Percentiles rank a stretch among this genome's conserved stretches.
These are phyloP conservation scores for Lasioglossum figueresi DNA, from an alignment of 2,888 invertebrate genomes.

Conservation along the genomic window DNA sequence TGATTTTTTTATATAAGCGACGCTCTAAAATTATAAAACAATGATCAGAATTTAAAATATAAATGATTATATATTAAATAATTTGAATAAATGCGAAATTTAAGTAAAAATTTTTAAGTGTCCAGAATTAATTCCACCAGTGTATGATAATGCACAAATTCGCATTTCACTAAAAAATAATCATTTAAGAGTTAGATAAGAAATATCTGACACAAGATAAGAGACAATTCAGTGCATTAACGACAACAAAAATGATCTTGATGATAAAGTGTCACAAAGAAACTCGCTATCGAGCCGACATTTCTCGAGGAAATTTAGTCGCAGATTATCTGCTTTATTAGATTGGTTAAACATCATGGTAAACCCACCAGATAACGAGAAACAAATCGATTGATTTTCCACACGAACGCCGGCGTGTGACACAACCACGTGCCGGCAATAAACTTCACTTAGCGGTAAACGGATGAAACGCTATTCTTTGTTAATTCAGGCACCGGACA, in stretches of 20 bases:
- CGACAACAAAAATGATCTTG: neutral
- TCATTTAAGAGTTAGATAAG: too few species aligned
- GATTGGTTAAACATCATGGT: neutral
- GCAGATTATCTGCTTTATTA: neutral
- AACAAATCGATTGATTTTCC: conserved; percentile 37
- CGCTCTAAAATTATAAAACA: too few species aligned
- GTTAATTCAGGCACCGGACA: conserved; percentile 80
- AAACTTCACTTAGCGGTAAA: conserved; percentile 56
- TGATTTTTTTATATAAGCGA: too few species aligned
- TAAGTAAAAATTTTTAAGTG: too few species aligned
- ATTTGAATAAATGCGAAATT: too few species aligned
- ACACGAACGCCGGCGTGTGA: conserved; percentile 6
- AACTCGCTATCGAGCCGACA: neutral
- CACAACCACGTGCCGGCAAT: conserved; percentile 51
- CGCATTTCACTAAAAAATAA: too few species aligned
- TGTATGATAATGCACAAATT: too few species aligned
- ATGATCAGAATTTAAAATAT: too few species aligned
- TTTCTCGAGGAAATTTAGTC: neutral
- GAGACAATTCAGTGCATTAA: too few species aligned
- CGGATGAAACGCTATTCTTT: conserved; percentile 67
- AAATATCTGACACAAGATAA: too few species aligned
- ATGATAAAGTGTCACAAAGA: neutral
- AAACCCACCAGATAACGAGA: conserved; percentile 13
- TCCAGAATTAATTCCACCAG: too few species aligned
- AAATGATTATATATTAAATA: too few species aligned